Evolutionary conservation across 2,888 invertebrate genomes (phyloP).

Genomic region (Podotricha telesiphe): DNA sequence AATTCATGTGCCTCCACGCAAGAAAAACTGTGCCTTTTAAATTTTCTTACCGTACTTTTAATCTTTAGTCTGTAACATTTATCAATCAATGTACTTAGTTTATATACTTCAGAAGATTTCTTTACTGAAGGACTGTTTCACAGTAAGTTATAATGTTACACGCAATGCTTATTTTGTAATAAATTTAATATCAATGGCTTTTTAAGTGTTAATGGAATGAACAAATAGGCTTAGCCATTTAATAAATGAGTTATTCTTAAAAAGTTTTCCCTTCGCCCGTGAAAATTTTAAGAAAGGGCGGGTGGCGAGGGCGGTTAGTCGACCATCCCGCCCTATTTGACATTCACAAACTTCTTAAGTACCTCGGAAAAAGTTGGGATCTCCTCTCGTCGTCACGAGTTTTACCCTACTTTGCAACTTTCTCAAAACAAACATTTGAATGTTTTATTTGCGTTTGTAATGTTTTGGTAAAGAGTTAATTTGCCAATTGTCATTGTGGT

Average conservation of each 20-base stretch:
- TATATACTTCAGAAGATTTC: too few species aligned
- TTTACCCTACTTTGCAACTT: conserved; percentile 60
- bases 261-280: conserved; percentile 17
- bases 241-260: not conserved
- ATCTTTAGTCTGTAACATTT: too few species aligned
- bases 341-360: conserved; percentile 73
- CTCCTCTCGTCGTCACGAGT: conserved; percentile 69
- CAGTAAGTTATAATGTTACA: not conserved
- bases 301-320: conserved; percentile 70
- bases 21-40: too few species aligned
- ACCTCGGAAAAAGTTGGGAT: conserved; percentile 71
- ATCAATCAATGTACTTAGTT: too few species aligned
- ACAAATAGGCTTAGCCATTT: not conserved
- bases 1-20: too few species aligned
- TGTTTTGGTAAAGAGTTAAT: not conserved
- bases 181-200: not conserved
- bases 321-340: conserved; percentile 77
- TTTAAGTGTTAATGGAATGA: not conserved
- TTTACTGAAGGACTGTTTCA: too few species aligned
- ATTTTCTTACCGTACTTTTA: too few species aligned
- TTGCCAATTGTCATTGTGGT: conserved; percentile 1
- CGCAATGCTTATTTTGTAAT: not conserved
- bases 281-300: conserved; percentile 47
- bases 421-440: conserved; percentile 49
- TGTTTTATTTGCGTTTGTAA: conserved; percentile 36